phyloP scores from a whole-genome alignment of 2,113 vertebrate species.

The Sterna hirundo region DNA sequence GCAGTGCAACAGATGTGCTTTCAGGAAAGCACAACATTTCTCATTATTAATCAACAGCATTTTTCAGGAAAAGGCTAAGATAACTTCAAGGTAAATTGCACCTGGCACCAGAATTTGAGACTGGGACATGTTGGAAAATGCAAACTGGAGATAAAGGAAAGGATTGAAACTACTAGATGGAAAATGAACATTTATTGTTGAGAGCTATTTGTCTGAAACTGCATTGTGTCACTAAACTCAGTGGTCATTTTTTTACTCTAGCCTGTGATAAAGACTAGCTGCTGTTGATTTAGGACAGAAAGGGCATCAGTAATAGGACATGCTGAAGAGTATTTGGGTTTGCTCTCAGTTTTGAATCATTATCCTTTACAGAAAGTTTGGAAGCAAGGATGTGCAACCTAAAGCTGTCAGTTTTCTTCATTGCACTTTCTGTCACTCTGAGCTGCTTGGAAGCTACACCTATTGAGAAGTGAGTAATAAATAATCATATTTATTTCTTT shows the following conservation, averaged over 20 bases:
- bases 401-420: slow-evolving; percentile 75
- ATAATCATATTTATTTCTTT: background rate
- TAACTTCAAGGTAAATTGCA: background rate
- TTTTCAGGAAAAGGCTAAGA: background rate
- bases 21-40: background rate
- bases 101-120: background rate
- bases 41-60: background rate
- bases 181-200: background rate
- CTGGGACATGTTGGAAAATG: background rate
- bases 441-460: slow-evolving; percentile 77
- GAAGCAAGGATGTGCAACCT: slow-evolving; percentile 76
- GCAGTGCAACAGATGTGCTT: background rate
- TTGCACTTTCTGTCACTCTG: slow-evolving; percentile 77
- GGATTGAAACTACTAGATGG: background rate
- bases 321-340: background rate
- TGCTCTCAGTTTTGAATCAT: slow-evolving; percentile 2
- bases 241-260: background rate
- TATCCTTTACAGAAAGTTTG: slow-evolving; percentile 58
- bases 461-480: slow-evolving; percentile 78
- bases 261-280: background rate
- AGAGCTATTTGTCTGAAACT: background rate
- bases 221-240: background rate
- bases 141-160: background rate
- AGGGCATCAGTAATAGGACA: background rate
- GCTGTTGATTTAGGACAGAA: background rate